These are phyloP conservation scores for Drosophila gaucha DNA, from an alignment of 2,888 invertebrate species.

Conservation along the genomic window DNA sequence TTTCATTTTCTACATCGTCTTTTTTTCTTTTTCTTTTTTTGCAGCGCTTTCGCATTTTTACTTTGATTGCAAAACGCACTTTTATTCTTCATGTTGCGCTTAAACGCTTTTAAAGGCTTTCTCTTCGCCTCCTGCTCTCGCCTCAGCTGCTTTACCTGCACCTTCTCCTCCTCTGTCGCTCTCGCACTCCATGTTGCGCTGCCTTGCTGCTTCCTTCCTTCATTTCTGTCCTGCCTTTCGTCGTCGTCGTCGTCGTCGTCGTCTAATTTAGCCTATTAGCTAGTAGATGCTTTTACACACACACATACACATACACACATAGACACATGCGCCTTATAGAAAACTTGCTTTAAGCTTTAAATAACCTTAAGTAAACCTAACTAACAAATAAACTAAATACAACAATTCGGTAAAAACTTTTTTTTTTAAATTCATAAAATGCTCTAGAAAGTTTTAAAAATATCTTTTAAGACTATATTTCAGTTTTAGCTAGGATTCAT, in stretches of 20 bases:
- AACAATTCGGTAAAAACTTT: background rate
- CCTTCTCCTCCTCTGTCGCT: background rate
- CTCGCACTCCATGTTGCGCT: background rate
- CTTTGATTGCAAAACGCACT: slow-evolving; percentile 76
- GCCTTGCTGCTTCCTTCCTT: slow-evolving; percentile 4
- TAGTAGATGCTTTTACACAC: slow-evolving; percentile 66
- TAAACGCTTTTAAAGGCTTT: slow-evolving; percentile 68
- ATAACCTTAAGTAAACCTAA: background rate
- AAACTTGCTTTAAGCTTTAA: slow-evolving; percentile 20
- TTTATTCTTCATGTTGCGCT: slow-evolving; percentile 68
- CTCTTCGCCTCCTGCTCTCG: background rate
- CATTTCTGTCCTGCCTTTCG: slow-evolving; percentile 18
- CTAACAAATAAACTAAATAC: background rate
- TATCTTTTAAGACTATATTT: no score
- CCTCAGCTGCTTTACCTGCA: background rate
- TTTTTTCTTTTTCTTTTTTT: slow-evolving; percentile 30
- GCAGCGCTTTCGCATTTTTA: slow-evolving; percentile 58
- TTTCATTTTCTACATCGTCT: slow-evolving; percentile 27
- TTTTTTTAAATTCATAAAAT: no score
- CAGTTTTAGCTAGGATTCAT: no score
- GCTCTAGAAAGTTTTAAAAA: background rate
- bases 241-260: slow-evolving; percentile 37
- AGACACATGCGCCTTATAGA: slow-evolving; percentile 1
- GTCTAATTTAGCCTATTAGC: slow-evolving; percentile 75
- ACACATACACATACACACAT: slow-evolving; percentile 22